Conservation (phyloP, 2,113 vertebrate species). For the Trichechus manatus region DNA sequence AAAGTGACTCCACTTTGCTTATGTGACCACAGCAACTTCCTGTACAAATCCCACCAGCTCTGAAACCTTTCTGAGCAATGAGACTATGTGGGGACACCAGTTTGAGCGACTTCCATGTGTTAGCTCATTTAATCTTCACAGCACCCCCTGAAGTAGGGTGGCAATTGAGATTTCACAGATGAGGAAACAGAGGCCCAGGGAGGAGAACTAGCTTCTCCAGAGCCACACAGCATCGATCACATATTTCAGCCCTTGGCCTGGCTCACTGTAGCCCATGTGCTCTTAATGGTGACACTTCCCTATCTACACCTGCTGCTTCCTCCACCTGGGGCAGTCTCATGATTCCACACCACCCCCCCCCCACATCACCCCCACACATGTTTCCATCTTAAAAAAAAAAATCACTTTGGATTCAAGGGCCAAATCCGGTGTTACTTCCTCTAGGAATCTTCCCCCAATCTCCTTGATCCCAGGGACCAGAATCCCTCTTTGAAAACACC, state of each 20-base stretch:
- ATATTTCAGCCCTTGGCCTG: fast-evolving
- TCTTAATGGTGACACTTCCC: background rate
- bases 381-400: background rate
- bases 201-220: background rate
- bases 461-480: background rate
- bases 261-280: fast-evolving
- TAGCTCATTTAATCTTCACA: background rate
- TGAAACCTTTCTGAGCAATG: background rate
- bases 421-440: background rate
- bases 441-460: background rate
- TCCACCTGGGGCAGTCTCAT: background rate
- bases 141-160: background rate
- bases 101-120: fast-evolving
- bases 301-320: background rate
- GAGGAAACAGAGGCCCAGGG: background rate
- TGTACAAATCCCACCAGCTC: background rate
- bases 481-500: background rate
- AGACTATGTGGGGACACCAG: background rate
- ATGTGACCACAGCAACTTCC: background rate
- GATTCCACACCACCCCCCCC: fast-evolving
- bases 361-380: background rate
- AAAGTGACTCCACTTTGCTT: background rate
- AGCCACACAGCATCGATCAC: background rate
- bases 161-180: background rate
- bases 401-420: background rate